These are phyloP conservation scores for human DNA, from an alignment of 2,113 vertebrate genomes.

Conservation along the genomic window GRCh38 chr2:105246501-105247000, in stretches of 20 bases:
- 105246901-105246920: too few species aligned
- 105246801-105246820: not conserved
- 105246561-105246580: not conserved
- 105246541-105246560: not conserved
- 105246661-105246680: not conserved
- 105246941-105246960: too few species aligned
- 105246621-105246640: not conserved
- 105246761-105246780: not conserved
- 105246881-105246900: not conserved
- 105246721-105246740: not conserved
- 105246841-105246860: not conserved
- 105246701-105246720: rapidly evolving
- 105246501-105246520: not conserved
- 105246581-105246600: not conserved
- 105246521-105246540: not conserved
- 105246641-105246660: too few species aligned
- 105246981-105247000: not conserved
- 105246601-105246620: not conserved
- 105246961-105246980: rapidly evolving
- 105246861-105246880: not conserved
- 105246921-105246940: not conserved
- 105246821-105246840: too few species aligned
- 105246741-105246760: too few species aligned
- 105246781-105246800: not conserved
- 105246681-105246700: not conserved